A percentile compares a stretch with the other conserved stretches of the same genome.
Conservation (phyloP, 92 coral and sea anemone genomes). For the Siderastrea radians region DNA sequence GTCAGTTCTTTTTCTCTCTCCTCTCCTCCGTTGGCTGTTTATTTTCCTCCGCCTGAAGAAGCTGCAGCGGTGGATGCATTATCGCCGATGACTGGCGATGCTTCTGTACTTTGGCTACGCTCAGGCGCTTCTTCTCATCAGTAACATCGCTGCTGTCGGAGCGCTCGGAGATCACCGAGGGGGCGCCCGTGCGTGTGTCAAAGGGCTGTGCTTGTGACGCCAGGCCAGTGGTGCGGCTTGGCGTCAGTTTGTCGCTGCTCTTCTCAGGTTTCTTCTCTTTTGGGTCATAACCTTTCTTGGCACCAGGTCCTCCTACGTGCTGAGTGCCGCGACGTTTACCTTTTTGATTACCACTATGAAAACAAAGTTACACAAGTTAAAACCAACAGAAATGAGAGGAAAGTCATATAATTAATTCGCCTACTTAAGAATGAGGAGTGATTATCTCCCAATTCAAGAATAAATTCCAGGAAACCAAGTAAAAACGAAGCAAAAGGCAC, state of each 20-base stretch:
- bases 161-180: conserved; percentile 96
- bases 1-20: conserved; percentile 91
- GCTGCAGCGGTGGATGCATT: conserved; percentile 55
- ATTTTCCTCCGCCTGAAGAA: conserved; percentile 67
- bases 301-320: conserved; percentile 69
- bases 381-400: not conserved
- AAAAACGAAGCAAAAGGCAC: no score
- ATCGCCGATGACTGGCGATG: conserved; percentile 91
- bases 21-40: conserved; percentile 83
- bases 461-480: no score
- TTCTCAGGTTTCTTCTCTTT: conserved; percentile 95
- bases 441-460: no score
- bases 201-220: conserved; percentile 71
- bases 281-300: conserved; percentile 85
- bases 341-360: conserved; percentile 74
- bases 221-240: conserved; percentile 87
- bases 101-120: conserved; percentile 72
- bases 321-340: conserved; percentile 89
- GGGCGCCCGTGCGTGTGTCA: conserved; percentile 91
- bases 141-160: conserved; percentile 95
- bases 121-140: conserved; percentile 86
- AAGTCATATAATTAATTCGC: no score
- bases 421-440: no score
- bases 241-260: conserved; percentile 88
- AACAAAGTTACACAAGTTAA: not conserved